Conservation (phyloP, 2,113 vertebrate species). For the Ancistrus triradiatus region DNA sequence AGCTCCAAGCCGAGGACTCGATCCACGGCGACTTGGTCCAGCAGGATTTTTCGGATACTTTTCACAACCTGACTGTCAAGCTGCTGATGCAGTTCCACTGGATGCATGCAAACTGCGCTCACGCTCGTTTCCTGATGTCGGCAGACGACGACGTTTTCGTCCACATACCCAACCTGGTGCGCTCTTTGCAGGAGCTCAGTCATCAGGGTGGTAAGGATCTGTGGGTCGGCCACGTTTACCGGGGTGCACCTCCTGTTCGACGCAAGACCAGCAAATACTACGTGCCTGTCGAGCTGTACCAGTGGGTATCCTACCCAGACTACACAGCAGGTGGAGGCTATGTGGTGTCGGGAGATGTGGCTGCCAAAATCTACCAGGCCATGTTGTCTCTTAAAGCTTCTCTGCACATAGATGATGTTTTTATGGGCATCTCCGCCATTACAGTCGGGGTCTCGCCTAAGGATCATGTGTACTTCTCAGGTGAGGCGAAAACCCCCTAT, state of each 20-base stretch:
- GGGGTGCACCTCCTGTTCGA: constrained; percentile 79
- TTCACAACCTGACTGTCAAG: constrained; percentile 89
- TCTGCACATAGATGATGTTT: constrained; percentile 91
- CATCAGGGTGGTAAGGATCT: constrained; percentile 68
- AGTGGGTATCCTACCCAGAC: constrained; percentile 86
- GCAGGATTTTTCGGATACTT: constrained; percentile 86
- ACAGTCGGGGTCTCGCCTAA: constrained; percentile 80
- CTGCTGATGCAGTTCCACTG: constrained; percentile 87
- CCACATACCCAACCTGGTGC: constrained; percentile 86
- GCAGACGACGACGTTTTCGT: constrained; percentile 92
- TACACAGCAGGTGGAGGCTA: constrained; percentile 90
- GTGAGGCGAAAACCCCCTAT: constrained; percentile 82
- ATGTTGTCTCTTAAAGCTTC: constrained; percentile 79
- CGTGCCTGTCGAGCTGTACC: constrained; percentile 83
- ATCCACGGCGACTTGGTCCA: constrained; percentile 79
- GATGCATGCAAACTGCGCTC: constrained; percentile 78
- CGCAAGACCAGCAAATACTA: constrained; percentile 84
- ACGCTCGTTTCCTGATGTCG: constrained; percentile 88
- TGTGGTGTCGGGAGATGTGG: constrained; percentile 82
- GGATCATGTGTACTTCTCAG: constrained; percentile 83
- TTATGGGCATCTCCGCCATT: constrained; percentile 93
- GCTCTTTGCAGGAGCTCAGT: constrained; percentile 73
- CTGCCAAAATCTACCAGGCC: constrained; percentile 81
- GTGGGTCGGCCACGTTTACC: constrained; percentile 88
- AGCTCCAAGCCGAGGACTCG: constrained; percentile 71